These are phyloP conservation scores for Xylocampa areola DNA, from an alignment of 2,888 invertebrate genomes.

Conservation along the genomic window DNA sequence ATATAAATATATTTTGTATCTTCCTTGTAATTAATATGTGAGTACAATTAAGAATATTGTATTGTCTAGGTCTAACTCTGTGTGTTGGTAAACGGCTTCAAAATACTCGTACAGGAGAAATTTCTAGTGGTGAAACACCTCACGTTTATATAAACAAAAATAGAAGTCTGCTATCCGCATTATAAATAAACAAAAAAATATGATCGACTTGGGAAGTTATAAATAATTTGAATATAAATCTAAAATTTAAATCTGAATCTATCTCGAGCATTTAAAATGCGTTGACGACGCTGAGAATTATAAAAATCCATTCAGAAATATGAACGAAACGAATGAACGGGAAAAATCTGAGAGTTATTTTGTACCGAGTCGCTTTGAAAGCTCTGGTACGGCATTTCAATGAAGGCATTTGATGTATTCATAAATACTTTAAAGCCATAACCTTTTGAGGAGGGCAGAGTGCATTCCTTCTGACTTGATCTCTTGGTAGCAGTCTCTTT, in stretches of 20 bases:
- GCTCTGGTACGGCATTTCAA: conserved; percentile 26
- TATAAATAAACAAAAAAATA: too few relatives aligned
- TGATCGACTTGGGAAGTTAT: too few relatives aligned
- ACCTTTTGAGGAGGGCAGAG: conserved; percentile 14
- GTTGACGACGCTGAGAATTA: conserved; percentile 12
- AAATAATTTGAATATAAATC: too few relatives aligned
- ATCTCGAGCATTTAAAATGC: conserved; percentile 10
- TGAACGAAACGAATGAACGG: conserved; percentile 25
- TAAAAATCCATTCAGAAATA: conserved; percentile 33
- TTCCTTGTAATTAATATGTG: too few relatives aligned
- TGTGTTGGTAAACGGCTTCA: too few relatives aligned
- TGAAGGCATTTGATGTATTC: conserved; percentile 42
- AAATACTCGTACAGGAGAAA: too few relatives aligned
- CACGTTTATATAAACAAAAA: too few relatives aligned
- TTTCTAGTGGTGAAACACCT: too few relatives aligned
- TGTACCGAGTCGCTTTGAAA: conserved; percentile 25
- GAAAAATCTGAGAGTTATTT: conserved; percentile 40
- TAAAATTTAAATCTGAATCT: not conserved
- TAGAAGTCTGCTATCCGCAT: too few relatives aligned
- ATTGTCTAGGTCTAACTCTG: too few relatives aligned
- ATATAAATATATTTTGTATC: too few relatives aligned
- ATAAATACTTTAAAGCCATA: conserved; percentile 10
- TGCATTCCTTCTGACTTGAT: conserved; percentile 22
- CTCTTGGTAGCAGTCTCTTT: not conserved
- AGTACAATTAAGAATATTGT: too few relatives aligned